Percentiles rank a stretch among this genome's conserved stretches.
These are phyloP conservation scores for Aphelocoma coerulescens DNA, from an alignment of 2,113 vertebrate species.

Conservation along the genomic window DNA sequence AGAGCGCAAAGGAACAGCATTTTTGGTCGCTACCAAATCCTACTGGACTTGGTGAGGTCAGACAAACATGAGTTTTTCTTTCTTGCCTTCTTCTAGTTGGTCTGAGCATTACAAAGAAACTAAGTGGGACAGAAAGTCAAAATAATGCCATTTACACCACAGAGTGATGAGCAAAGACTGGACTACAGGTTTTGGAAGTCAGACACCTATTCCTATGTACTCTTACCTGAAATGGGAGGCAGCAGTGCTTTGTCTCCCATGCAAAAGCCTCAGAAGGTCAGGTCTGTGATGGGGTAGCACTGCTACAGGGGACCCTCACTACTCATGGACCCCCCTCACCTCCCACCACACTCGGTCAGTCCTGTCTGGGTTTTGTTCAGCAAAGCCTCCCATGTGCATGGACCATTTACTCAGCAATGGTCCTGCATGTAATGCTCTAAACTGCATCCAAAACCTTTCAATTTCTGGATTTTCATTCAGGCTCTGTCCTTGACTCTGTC, in stretches of 20 bases:
- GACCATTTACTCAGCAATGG: fast-evolving
- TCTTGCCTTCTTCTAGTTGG: not conserved
- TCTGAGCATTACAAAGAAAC: not conserved
- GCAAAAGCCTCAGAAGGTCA: not conserved
- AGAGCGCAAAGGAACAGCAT: not conserved
- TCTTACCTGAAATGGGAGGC: not conserved
- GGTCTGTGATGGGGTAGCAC: fast-evolving
- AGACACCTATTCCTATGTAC: not conserved
- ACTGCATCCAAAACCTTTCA: not conserved
- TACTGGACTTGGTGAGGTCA: not conserved
- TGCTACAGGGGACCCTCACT: not conserved
- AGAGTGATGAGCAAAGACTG: not conserved
- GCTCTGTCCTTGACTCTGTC: not conserved
- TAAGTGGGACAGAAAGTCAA: not conserved
- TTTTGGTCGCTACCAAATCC: not conserved
- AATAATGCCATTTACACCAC: not conserved
- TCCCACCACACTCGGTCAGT: too few species aligned
- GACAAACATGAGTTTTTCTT: not conserved
- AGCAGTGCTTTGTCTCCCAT: not conserved
- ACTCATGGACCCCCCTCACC: not conserved
- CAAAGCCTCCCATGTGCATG: not conserved
- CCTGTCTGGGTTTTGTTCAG: not conserved
- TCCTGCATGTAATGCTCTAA: not conserved
- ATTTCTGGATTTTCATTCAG: not conserved
- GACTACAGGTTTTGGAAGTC: not conserved